Conservation (phyloP, 2,113 vertebrate species). For the Lipotes vexillifer region DNA sequence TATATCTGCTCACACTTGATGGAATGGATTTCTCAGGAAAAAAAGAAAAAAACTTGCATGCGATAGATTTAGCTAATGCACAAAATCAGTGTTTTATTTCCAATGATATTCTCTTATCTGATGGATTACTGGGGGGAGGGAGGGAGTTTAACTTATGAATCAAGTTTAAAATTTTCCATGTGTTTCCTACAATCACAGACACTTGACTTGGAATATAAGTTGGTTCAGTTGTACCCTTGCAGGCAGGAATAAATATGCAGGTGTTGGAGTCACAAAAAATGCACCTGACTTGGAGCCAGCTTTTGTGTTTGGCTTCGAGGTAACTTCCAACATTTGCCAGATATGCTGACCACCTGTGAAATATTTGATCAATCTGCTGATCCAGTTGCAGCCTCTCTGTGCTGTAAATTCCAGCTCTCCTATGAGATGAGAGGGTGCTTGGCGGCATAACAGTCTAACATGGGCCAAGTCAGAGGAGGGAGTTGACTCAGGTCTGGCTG, state of each 20-base stretch:
- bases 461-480: not conserved
- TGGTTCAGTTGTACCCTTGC: not conserved
- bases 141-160: not conserved
- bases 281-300: not conserved
- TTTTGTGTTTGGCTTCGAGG: slow-evolving; percentile 39
- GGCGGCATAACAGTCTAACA: not conserved
- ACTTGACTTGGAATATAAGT: not conserved
- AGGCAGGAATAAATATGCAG: slow-evolving; percentile 26
- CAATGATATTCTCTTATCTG: not conserved
- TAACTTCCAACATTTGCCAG: slow-evolving; percentile 42
- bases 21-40: not conserved
- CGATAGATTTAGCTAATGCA: not conserved
- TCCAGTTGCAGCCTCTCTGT: not conserved
- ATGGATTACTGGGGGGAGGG: not conserved
- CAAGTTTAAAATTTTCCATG: not conserved
- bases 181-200: not conserved
- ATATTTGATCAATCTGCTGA: slow-evolving; percentile 49
- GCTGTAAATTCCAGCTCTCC: not conserved
- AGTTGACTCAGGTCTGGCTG: not conserved
- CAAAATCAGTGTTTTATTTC: not conserved
- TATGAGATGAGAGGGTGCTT: not conserved
- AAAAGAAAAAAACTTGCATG: not conserved
- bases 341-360: slow-evolving; percentile 54
- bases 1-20: not conserved
- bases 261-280: slow-evolving; percentile 17